Conservation (phyloP, 2,113 vertebrate genomes). For the Melanocharis versteri region DNA sequence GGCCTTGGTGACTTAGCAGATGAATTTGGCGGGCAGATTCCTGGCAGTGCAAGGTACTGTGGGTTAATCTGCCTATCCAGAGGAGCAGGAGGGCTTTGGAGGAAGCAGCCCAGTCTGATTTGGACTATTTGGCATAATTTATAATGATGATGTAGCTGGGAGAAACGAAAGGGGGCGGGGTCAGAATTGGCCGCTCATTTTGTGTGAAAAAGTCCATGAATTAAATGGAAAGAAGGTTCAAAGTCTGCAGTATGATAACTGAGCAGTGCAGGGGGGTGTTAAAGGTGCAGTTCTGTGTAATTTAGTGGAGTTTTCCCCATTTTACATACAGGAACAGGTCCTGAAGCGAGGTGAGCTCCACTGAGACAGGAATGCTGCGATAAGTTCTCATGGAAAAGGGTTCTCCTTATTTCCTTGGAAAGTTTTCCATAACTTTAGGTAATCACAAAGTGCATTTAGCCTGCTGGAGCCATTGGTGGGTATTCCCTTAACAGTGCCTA, state of each 20-base stretch:
- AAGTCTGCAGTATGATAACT: neutral
- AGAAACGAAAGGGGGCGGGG: neutral
- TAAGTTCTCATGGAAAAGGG: neutral
- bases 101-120: neutral
- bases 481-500: conserved; percentile 63
- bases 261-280: neutral
- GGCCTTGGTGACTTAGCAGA: neutral
- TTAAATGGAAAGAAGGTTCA: neutral
- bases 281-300: neutral
- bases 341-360: neutral
- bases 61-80: neutral
- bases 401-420: neutral
- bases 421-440: conserved; percentile 47
- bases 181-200: neutral
- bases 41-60: neutral
- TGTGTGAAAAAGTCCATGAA: neutral
- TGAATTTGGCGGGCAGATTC: neutral
- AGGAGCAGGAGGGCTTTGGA: neutral
- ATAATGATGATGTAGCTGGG: neutral
- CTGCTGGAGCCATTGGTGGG: conserved; percentile 44
- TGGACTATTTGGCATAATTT: neutral
- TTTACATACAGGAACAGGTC: neutral
- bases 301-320: neutral
- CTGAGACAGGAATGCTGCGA: neutral
- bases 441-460: conserved; percentile 73